These are phyloP conservation scores for Oligia strigilis DNA, from an alignment of 2,888 invertebrate genomes.

Conservation along the genomic window DNA sequence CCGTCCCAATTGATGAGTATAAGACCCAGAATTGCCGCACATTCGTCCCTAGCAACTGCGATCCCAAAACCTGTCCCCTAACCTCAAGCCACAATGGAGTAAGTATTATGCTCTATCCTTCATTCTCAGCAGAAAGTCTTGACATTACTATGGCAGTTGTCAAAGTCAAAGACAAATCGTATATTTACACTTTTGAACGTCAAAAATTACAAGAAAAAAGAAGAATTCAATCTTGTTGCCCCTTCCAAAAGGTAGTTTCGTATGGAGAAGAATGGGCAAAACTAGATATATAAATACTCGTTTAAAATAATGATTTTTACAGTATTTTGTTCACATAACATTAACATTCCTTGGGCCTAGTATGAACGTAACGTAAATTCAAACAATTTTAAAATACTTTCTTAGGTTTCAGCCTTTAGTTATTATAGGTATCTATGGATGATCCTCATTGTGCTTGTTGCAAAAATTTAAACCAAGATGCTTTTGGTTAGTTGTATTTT, in stretches of 20 bases:
- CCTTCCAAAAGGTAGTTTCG: not conserved
- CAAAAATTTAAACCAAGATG: not conserved
- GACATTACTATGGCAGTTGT: not conserved
- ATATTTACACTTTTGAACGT: not conserved
- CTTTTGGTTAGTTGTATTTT: not conserved
- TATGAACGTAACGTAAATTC: not conserved
- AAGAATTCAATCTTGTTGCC: not conserved
- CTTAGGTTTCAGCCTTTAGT: not conserved
- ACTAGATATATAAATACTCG: not conserved
- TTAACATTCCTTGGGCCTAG: not conserved
- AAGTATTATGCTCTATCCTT: slow-evolving; percentile 35
- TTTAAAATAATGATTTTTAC: not conserved
- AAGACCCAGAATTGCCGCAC: slow-evolving; percentile 63
- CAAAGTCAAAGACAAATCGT: not conserved
- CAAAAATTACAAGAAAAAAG: not conserved
- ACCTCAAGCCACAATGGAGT: slow-evolving; percentile 70
- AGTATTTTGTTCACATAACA: not conserved
- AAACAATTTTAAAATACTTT: not conserved
- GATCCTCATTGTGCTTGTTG: not conserved
- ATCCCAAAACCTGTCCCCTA: slow-evolving; percentile 66
- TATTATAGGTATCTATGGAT: not conserved
- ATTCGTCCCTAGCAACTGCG: slow-evolving; percentile 51
- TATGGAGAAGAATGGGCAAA: not conserved
- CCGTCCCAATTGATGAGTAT: slow-evolving; percentile 81
- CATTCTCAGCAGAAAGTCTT: not conserved